A percentile compares a stretch with the other conserved stretches of the same genome.
Evolutionary conservation across 2,797 vertebrate species (phyloP).

Genomic region (Aldrovandia affinis): DNA sequence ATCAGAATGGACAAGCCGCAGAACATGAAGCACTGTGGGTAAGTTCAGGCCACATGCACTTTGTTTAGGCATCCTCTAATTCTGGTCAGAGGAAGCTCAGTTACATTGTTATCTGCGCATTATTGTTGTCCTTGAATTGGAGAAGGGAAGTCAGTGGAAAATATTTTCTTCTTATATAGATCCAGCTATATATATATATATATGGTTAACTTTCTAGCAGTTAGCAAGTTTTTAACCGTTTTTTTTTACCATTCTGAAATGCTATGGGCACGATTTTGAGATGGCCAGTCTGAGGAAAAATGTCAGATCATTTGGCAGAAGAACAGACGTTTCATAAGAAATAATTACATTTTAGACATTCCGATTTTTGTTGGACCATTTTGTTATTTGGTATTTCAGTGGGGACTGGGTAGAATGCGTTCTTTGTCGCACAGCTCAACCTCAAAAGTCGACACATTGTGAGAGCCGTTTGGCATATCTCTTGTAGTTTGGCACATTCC

Average conservation of each 20-base stretch:
- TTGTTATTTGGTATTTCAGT: not conserved
- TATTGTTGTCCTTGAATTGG: not conserved
- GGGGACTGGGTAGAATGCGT: not conserved
- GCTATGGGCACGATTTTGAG: not conserved
- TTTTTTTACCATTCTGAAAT: not conserved
- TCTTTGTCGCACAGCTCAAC: not conserved
- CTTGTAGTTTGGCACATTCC: too few relatives aligned
- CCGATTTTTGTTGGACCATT: too few relatives aligned
- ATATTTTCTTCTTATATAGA: too few relatives aligned
- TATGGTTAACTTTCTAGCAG: not conserved
- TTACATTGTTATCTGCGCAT: not conserved
- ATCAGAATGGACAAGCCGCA: constrained; percentile 99
- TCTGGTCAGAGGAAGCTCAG: not conserved
- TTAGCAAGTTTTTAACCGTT: too few relatives aligned
- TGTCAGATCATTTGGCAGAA: not conserved
- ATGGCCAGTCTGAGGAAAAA: not conserved
- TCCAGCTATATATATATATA: too few relatives aligned
- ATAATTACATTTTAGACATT: too few relatives aligned
- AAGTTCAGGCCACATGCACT: constrained; percentile 52
- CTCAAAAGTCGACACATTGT: too few relatives aligned
- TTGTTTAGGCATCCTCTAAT: not conserved
- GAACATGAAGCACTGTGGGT: constrained; percentile 99
- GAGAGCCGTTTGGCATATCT: too few relatives aligned
- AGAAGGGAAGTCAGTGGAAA: not conserved
- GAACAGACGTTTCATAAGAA: not conserved